Conservation (phyloP, 1,140 invertebrate genomes). For the Aleiodes sp. region DNA sequence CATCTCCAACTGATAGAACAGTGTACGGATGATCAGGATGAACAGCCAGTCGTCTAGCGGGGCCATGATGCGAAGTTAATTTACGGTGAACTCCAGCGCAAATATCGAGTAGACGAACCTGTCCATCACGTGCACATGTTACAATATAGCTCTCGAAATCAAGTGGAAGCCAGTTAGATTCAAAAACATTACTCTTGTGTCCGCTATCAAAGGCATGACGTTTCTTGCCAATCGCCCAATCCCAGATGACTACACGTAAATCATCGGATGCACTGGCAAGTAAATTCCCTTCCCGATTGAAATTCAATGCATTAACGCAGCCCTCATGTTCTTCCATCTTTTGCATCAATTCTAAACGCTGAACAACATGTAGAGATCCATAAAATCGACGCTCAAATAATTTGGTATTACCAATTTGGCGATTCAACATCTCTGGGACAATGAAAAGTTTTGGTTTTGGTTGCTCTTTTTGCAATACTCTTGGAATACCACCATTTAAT, state of each 20-base stretch:
- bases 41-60: conserved; percentile 83
- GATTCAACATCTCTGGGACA: conserved; percentile 69
- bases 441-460: conserved; percentile 77
- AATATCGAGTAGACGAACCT: conserved; percentile 71
- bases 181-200: conserved; percentile 90
- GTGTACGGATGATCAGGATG: conserved; percentile 79
- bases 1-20: conserved; percentile 88
- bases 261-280: conserved; percentile 93
- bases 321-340: conserved; percentile 84
- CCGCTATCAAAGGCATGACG: conserved; percentile 77
- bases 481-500: conserved; percentile 60
- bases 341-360: conserved; percentile 82
- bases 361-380: conserved; percentile 82
- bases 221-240: conserved; percentile 81
- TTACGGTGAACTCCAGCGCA: conserved; percentile 68
- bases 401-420: conserved; percentile 71
- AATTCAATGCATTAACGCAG: conserved; percentile 93
- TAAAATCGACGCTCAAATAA: conserved; percentile 79
- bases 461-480: conserved; percentile 69
- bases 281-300: conserved; percentile 81
- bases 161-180: conserved; percentile 79
- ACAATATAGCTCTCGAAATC: conserved; percentile 84
- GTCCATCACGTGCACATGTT: conserved; percentile 88
- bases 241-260: conserved; percentile 85
- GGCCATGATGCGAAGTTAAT: conserved; percentile 76